A percentile compares a stretch with the other conserved stretches of the same genome.
phyloP scores from a whole-genome alignment of 23 tunicate genomes.

The Trididemnum clinides region DNA sequence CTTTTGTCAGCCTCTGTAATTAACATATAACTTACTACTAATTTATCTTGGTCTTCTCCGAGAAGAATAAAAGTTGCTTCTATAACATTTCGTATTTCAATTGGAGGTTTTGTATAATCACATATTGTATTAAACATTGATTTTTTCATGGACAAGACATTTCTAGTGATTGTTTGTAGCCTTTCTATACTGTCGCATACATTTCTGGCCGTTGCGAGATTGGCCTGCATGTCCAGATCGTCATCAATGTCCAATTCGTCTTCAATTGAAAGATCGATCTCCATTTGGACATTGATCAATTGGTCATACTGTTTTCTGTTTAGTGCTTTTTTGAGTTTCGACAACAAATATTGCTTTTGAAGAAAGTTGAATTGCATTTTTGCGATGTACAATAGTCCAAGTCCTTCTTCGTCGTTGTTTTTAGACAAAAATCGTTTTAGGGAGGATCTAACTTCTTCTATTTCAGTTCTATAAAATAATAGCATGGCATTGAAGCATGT shows the following conservation, averaged over 20 bases:
- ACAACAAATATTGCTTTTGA: not conserved
- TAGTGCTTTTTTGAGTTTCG: not conserved
- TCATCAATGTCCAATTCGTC: not conserved
- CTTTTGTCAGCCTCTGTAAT: too few species aligned
- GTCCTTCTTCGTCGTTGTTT: not conserved
- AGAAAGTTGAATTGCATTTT: not conserved
- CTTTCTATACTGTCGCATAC: too few species aligned
- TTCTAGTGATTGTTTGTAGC: too few species aligned
- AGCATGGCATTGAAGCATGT: too few species aligned
- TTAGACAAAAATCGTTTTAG: not conserved
- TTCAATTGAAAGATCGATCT: not conserved
- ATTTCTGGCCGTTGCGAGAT: not conserved
- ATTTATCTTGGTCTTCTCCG: constrained; percentile 11
- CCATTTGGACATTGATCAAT: not conserved
- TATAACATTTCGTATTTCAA: not conserved
- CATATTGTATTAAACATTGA: not conserved
- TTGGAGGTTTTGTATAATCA: not conserved
- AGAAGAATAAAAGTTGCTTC: constrained; percentile 3
- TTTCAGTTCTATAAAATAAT: not conserved
- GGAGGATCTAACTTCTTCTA: not conserved
- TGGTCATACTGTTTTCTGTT: not conserved
- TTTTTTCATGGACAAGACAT: too few species aligned
- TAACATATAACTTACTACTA: not conserved
- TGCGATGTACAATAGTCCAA: not conserved
- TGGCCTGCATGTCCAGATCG: not conserved